These are phyloP conservation scores for Drosophila setifemur DNA, from an alignment of 1,140 invertebrate genomes.

Conservation along the genomic window DNA sequence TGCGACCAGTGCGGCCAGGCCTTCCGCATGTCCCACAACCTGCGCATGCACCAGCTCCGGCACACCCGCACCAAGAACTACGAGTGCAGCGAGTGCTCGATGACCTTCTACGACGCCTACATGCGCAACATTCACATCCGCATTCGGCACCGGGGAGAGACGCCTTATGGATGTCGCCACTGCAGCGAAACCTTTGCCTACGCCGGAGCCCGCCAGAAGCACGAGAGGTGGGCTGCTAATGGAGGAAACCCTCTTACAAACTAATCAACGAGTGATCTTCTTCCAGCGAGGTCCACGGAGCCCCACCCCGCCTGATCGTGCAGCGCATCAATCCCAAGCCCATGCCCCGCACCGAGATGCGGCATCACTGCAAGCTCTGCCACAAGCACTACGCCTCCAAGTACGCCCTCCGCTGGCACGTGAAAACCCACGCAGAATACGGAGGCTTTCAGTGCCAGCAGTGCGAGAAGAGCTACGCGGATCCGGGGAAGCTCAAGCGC, in stretches of 20 bases:
- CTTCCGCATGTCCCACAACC: slow-evolving; percentile 52
- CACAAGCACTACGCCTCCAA: slow-evolving; percentile 57
- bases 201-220: slow-evolving; percentile 48
- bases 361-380: slow-evolving; percentile 44
- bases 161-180: slow-evolving; percentile 44
- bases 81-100: slow-evolving; percentile 46
- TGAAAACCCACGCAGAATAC: slow-evolving; percentile 39
- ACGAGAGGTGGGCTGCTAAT: slow-evolving; percentile 44
- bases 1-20: slow-evolving; percentile 63
- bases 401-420: slow-evolving; percentile 48
- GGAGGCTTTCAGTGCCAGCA: slow-evolving; percentile 41
- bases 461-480: slow-evolving; percentile 49
- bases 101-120: slow-evolving; percentile 61
- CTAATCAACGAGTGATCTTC: too few relatives aligned
- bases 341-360: slow-evolving; percentile 4
- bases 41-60: slow-evolving; percentile 59
- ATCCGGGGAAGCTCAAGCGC: slow-evolving; percentile 47
- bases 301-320: slow-evolving; percentile 33
- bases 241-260: neutral
- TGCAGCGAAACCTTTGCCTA: slow-evolving; percentile 45
- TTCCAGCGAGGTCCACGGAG: slow-evolving; percentile 54
- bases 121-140: slow-evolving; percentile 65
- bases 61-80: slow-evolving; percentile 60
- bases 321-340: slow-evolving; percentile 45
- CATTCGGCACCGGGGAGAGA: slow-evolving; percentile 51